These are phyloP conservation scores for Brachionus asplanchnoidis DNA, from an alignment of 1,140 invertebrate genomes.

Conservation along the genomic window DNA sequence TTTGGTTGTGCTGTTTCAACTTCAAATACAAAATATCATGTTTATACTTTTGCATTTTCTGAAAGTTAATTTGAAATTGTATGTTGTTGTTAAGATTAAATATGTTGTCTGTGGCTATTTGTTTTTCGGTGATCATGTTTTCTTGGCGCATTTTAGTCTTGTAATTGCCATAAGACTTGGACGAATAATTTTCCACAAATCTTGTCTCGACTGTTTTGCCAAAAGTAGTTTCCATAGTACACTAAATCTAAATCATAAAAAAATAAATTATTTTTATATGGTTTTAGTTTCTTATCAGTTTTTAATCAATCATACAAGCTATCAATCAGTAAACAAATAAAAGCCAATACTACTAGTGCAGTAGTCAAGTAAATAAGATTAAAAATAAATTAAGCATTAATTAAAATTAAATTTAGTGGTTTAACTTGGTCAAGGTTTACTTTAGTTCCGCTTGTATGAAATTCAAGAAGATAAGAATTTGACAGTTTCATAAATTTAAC, in stretches of 20 bases:
- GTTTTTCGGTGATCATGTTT: neutral
- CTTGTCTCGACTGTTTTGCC: neutral
- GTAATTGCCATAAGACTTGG: neutral
- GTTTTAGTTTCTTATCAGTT: conserved; percentile 17
- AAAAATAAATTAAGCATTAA: conserved; percentile 34
- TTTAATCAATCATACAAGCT: conserved; percentile 5
- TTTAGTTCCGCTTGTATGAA: conserved; percentile 7
- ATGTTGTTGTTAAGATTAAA: neutral
- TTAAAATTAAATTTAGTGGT: conserved; percentile 8
- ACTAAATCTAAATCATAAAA: neutral
- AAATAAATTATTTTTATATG: neutral
- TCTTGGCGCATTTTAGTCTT: neutral
- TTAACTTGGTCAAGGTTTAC: neutral
- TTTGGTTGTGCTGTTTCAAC: neutral
- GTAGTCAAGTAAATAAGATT: neutral
- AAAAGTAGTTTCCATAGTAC: conserved; percentile 19
- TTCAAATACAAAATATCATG: conserved; percentile 3
- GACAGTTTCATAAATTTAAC: neutral
- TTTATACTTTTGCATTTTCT: neutral
- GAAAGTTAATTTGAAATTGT: conserved; percentile 1
- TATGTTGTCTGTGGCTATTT: neutral
- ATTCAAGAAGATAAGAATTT: conserved; percentile 10
- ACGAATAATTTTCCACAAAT: neutral
- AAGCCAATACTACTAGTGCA: neutral
- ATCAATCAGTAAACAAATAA: conserved; percentile 11